Base-by-base conservation (phyloP, 2,113 vertebrate genomes). In the Poecile atricapillus region DNA sequence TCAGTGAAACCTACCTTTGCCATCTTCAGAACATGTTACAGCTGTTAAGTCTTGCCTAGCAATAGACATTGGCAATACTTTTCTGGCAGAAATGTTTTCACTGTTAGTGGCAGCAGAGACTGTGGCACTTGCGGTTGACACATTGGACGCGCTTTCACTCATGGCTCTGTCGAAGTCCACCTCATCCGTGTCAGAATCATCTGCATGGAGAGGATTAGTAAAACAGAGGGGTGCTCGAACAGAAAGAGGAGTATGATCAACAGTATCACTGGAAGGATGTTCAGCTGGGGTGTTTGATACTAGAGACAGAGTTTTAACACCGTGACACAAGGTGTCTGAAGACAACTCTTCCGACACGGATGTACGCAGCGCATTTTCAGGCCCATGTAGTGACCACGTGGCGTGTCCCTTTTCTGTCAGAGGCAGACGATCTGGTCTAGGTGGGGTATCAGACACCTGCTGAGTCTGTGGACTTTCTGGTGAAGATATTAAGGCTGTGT, bases 191-290 rank as follows among this genome's bases (percentile, higher is more conserved):
- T 99, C 99, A 1, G 99, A 99, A 97, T 99, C 98, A 93, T 99
- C 99, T 4, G 99, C 99, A 95, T 99, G 99, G 91, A 99, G 98
- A 60, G 99, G 99, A 96, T 99, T 99, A 90, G 99, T 99, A 96
- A 99, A 99, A 97, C 99, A 98, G 70, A 99, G 98, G 24, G 99
- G 98, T 59, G 98, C 98, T 96, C 98, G 97, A 86, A 98, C 89
- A 5, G 97, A 65, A 89, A 96, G 37, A 69, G 93, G 96, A 39
- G 95, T 95, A 55, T 53, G 90, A 82, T 85, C 97, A 68, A 79
- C 19, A 41, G 16, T 56, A 52, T 95, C 95, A 50, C 49, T 69
- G 39, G 93, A 88, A 47, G 89, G 70, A 76, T 76, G 65, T 60
- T 97, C 97, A 55, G 25, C 87, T 13, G 98, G 91, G 31, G 60